Base-by-base conservation (phyloP, 2,888 invertebrate genomes). In the Campoplex nolae region DNA sequence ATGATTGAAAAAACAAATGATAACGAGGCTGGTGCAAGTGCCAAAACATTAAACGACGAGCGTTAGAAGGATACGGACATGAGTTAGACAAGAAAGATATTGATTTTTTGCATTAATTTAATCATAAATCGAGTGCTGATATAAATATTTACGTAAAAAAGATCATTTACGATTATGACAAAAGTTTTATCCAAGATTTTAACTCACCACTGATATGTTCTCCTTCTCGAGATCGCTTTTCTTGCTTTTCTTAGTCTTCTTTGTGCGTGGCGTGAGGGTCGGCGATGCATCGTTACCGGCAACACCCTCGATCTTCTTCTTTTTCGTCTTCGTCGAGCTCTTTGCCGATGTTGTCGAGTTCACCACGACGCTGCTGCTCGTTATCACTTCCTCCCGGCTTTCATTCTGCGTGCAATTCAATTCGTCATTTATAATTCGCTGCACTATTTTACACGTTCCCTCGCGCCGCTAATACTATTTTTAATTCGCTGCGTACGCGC, bases 121-220 rank as follows among this genome's bases (percentile, higher is more conserved):
- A 35, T 74, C 38, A 13, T 38, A 51, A 51, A 51, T 32, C n/a
- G 51, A 73, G 23, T 8, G 62, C 62, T 45, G 11, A 45, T 11
- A 11, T 2, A 45, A 2, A 11, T 45, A 11, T 45, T 13, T 45
- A 13, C 2, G 45, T 42, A 38, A 8, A 28, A 38, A 8, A 28
- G 42, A 35, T 62, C 56, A 75, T 48, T 56, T 48, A 18, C 2
- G 56, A 9, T 23, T 28, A 23, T 28, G 8, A 58, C 1, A 56
- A 56, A 11, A 54, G 7, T n/a, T 23, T 28, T 7, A 13, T 28
- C 9, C 28, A 28, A 54, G 58, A 75, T 51, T 65, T 67, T 85
- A 90, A 95, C 96, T 96, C 94, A 96, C 96, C 95, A 96, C 96
- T 88, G 96, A 96, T 92, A 96, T 96, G 92, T 96, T 96, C 92